These are phyloP conservation scores for Ailuropoda melanoleuca DNA, from an alignment of 2,113 vertebrate species.

Conservation along the genomic window DNA sequence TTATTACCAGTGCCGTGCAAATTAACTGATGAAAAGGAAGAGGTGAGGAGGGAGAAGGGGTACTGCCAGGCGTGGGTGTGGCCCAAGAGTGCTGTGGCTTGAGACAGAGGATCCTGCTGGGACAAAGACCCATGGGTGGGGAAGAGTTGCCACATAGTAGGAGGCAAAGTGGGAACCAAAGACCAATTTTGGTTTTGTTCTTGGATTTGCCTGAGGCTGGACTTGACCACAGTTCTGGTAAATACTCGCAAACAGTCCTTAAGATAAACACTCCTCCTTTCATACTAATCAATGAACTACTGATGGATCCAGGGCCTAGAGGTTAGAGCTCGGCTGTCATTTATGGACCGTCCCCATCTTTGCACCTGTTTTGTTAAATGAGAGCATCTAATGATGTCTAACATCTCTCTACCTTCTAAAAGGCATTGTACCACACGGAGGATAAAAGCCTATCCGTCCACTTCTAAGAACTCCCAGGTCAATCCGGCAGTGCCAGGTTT, in stretches of 20 bases:
- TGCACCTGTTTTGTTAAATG: background rate
- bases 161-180: background rate
- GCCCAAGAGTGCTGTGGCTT: background rate
- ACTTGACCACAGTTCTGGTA: background rate
- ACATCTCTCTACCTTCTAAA: background rate
- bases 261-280: background rate
- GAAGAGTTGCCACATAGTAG: background rate
- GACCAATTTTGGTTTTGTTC: background rate
- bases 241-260: background rate
- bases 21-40: background rate
- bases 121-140: background rate
- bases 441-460: background rate
- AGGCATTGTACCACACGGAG: background rate
- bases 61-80: background rate
- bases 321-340: background rate
- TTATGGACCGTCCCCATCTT: background rate
- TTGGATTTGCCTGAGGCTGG: background rate
- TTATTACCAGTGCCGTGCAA: background rate
- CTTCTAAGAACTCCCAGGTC: background rate
- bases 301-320: background rate
- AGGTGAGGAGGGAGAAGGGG: background rate
- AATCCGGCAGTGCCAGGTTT: background rate
- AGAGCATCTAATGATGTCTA: background rate
- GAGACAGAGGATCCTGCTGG: background rate
- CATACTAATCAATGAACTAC: background rate